Conservation (phyloP, 1,140 invertebrate species). For the Zophobas morio region DNA sequence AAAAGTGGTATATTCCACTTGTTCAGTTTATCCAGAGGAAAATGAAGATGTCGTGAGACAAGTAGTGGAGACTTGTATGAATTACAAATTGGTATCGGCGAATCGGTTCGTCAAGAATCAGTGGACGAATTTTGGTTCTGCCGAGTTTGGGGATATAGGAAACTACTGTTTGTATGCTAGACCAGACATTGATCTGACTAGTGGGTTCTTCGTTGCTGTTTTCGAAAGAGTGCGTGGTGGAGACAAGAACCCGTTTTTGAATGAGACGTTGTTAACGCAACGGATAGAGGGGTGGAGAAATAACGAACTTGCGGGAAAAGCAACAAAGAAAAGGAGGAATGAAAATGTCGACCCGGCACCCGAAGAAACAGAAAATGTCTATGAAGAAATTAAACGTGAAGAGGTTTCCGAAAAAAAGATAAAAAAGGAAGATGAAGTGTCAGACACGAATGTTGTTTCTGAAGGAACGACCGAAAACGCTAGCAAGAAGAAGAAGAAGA, state of each 20-base stretch:
- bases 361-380: no score
- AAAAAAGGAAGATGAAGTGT: no score
- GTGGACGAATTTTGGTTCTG: conserved; percentile 80
- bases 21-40: conserved; percentile 91
- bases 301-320: no score
- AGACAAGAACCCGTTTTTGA: conserved; percentile 62
- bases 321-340: no score
- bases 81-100: conserved; percentile 76
- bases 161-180: conserved; percentile 85
- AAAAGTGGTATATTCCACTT: conserved; percentile 94
- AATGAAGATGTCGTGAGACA: conserved; percentile 91
- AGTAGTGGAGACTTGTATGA: conserved; percentile 70
- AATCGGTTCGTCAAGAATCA: conserved; percentile 73
- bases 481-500: no score
- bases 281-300: background rate
- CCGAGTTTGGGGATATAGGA: conserved; percentile 74
- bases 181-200: conserved; percentile 84
- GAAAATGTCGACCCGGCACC: no score
- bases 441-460: no score
- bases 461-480: no score
- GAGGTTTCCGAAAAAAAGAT: no score
- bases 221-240: conserved; percentile 76
- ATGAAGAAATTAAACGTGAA: no score
- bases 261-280: conserved; percentile 47
- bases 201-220: conserved; percentile 95